Evolutionary conservation across 2,113 vertebrate species (phyloP).

Genomic region (Calypte anna): DNA sequence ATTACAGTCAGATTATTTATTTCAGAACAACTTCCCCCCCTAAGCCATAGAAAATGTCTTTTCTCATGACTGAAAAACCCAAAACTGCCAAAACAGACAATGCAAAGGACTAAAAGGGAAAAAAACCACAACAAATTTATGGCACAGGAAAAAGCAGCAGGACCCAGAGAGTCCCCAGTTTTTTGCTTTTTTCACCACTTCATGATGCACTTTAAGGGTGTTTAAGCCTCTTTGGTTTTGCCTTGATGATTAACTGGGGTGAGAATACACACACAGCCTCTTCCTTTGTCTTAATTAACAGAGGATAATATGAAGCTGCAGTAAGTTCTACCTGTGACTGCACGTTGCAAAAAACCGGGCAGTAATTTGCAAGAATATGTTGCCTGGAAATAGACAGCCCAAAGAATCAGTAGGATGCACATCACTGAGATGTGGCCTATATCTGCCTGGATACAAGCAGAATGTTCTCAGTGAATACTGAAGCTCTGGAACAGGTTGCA

Average conservation of each 20-base stretch:
- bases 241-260: fast-evolving
- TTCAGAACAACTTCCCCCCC: neutral
- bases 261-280: neutral
- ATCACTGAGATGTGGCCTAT: neutral
- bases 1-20: neutral
- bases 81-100: neutral
- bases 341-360: neutral
- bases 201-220: fast-evolving
- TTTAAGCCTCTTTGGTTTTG: neutral
- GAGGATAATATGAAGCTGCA: fast-evolving
- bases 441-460: neutral
- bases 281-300: neutral
- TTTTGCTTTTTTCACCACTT: neutral
- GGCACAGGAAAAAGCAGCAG: neutral
- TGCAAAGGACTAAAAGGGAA: neutral
- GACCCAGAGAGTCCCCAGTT: fast-evolving
- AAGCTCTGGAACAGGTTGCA: neutral
- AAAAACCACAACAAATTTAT: neutral
- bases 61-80: neutral
- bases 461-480: neutral
- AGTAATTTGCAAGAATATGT: neutral
- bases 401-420: neutral
- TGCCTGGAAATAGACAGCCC: neutral
- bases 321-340: neutral
- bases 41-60: neutral